phyloP scores from a whole-genome alignment of 2,113 vertebrate genomes.

The Ophthalmolycus amberensis region DNA sequence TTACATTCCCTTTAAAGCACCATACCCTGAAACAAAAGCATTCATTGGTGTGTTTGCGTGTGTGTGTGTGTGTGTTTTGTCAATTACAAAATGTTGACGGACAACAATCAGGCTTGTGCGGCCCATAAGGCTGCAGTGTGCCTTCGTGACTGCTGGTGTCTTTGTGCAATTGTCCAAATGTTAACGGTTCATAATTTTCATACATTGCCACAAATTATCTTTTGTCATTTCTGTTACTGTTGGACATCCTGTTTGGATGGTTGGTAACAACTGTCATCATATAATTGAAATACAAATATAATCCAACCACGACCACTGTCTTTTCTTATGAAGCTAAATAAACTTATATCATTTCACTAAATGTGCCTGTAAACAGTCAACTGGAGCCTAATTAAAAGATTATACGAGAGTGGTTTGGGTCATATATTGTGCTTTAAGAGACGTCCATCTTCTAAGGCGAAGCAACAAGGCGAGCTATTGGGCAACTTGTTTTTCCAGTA shows the following conservation, averaged over 20 bases:
- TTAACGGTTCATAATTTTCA: constrained; percentile 38
- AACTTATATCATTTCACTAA: neutral
- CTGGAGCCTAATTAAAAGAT: neutral
- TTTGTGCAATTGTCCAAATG: constrained; percentile 40
- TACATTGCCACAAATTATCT: constrained; percentile 19
- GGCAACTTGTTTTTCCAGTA: constrained; percentile 36
- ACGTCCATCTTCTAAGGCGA: neutral
- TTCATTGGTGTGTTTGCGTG: neutral
- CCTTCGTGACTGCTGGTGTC: constrained; percentile 62
- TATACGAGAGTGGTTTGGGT: neutral
- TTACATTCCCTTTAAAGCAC: constrained; percentile 51
- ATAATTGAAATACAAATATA: constrained; percentile 51
- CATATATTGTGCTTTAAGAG: neutral
- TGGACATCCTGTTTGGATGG: constrained; percentile 19
- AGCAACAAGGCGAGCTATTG: neutral
- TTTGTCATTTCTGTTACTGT: constrained; percentile 28
- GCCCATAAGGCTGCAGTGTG: constrained; percentile 48
- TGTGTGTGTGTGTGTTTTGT: neutral
- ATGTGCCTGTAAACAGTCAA: neutral
- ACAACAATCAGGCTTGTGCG: constrained; percentile 19
- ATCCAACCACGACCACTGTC: neutral
- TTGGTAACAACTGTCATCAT: constrained; percentile 27
- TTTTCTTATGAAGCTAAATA: neutral
- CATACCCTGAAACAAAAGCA: constrained; percentile 21
- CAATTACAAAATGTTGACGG: neutral